These are phyloP conservation scores for Crotalus viridis DNA, from an alignment of 2,113 vertebrate genomes.

Conservation along the genomic window DNA sequence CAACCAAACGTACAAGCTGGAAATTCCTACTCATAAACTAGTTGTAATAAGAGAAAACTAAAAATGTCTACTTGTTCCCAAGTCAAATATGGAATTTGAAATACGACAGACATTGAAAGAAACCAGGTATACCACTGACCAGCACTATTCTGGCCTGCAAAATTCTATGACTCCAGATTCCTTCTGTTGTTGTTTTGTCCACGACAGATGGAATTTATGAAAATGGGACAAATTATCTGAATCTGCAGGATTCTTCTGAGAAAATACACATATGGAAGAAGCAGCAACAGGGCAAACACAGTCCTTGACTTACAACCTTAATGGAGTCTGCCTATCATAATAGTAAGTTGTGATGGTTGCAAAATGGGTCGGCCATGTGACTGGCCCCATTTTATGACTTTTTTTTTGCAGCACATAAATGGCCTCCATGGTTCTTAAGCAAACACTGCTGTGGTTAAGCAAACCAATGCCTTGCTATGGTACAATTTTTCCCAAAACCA, in stretches of 20 bases:
- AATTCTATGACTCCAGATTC: neutral
- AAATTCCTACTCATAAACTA: neutral
- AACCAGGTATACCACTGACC: neutral
- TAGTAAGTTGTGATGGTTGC: neutral
- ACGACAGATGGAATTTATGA: neutral
- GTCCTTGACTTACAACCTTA: neutral
- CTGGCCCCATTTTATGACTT: neutral
- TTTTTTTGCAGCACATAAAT: neutral
- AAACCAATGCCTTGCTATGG: neutral
- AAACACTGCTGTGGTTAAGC: neutral
- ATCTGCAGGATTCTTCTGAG: neutral
- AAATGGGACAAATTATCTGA: neutral
- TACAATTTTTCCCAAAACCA: neutral
- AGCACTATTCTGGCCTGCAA: neutral
- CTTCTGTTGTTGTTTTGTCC: neutral
- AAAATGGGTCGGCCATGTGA: neutral
- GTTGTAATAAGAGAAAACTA: neutral
- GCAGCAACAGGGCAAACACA: neutral
- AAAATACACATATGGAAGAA: neutral
- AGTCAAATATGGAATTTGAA: neutral
- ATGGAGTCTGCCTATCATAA: neutral
- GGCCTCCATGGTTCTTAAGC: neutral
- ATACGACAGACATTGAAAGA: neutral
- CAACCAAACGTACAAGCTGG: neutral
- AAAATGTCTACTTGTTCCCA: neutral